phyloP scores from a whole-genome alignment of 2,888 invertebrate genomes.

The Alcis repandata region DNA sequence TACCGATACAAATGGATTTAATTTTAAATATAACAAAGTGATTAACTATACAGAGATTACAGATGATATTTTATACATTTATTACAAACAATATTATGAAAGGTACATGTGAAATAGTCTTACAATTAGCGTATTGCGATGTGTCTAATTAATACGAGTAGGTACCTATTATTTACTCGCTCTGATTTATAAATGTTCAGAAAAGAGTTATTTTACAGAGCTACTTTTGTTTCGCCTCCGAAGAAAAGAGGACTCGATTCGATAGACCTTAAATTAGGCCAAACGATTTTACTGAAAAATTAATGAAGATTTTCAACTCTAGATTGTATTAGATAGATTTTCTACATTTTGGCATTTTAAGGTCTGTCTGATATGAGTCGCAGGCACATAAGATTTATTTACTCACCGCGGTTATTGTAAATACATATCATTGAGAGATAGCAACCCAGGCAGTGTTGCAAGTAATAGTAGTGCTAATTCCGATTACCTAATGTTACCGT shows the following conservation, averaged over 20 bases:
- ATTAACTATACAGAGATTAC: conserved; percentile 87
- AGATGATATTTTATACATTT: conserved; percentile 87
- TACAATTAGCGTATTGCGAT: conserved; percentile 78
- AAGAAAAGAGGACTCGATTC: neutral
- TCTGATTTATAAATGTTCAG: conserved; percentile 32
- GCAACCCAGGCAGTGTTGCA: conserved; percentile 70
- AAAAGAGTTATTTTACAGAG: conserved; percentile 30
- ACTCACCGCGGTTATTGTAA: conserved; percentile 74
- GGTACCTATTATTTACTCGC: conserved; percentile 53
- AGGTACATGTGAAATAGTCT: conserved; percentile 82
- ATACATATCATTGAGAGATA: conserved; percentile 79
- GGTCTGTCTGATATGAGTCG: conserved; percentile 6
- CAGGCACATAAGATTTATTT: conserved; percentile 45
- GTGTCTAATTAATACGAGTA: conserved; percentile 65
- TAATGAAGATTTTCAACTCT: neutral
- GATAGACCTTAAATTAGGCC: conserved; percentile 2
- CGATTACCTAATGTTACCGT: conserved; percentile 51
- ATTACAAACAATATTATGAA: conserved; percentile 86
- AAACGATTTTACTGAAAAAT: neutral
- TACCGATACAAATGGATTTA: conserved; percentile 87
- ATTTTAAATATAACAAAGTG: conserved; percentile 86
- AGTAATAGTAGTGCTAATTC: conserved; percentile 45
- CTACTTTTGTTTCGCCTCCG: conserved; percentile 38
- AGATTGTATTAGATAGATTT: neutral
- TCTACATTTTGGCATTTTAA: neutral